Base-by-base conservation (phyloP, 64 coral and sea anemone species). In the Stichodactyla mertensii region DNA sequence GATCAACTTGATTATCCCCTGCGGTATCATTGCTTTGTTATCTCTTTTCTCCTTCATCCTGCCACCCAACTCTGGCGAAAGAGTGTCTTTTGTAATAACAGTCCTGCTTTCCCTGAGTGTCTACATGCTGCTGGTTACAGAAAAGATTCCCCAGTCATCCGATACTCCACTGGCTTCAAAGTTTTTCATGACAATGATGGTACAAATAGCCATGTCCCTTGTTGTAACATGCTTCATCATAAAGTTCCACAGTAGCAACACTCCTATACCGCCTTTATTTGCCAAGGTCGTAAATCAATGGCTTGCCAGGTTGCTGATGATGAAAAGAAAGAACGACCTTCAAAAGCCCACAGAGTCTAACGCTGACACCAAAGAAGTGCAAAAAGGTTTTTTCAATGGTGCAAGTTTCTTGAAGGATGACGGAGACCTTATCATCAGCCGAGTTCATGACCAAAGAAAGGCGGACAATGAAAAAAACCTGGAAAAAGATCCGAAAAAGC, bases 51-150 rank as follows among this genome's bases (percentile, higher is more conserved):
- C 91, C 4, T 92, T 92, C 54, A 86, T 80, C 15, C 28, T 92
- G 3, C 91, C 91, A 66, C 86, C 91, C 13, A 71, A 88, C 82
- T 92, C 91, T 23, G 91, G 91, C 28, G 91, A 92, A 28, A 67
- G 91, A n/a, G 86, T 92, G 4, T 86, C 86, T 2, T 88, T 88
- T 78, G 86, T 92, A 14, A 84, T 92, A 4, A 92, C 91, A 4
- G 86, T 92, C 0, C 64, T 92, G 2, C 27, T 92, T 7, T 79
- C 91, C 18, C 66, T 88, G 77, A 83, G 26, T 23, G 91, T 92
- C 4, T 92, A 88, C 36, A 92, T 92, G 91, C 54, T 92, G 0
- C 84, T 92, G 64, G 91, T 92, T 2, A 88, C 91, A 0, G 91
- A 92, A 12, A 88, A 88, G 20, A 92, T 92, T 79, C 91, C 91